Conservation (phyloP, 2,113 vertebrate genomes). For the Burhinus bistriatus region DNA sequence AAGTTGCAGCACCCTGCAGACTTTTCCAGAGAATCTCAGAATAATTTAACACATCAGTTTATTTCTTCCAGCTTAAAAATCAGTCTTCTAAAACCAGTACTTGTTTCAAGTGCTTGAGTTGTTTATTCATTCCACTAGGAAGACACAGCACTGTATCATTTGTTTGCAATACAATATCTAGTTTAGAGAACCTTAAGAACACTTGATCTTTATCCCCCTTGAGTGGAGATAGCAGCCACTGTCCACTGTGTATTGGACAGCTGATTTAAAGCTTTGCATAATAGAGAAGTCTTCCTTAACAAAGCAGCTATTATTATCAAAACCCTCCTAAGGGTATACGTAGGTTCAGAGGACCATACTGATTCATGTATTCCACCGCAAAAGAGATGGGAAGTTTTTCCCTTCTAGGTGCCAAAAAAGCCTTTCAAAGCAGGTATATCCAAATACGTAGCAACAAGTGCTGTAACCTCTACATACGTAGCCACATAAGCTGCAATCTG, state of each 20-base stretch:
- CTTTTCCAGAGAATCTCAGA: neutral
- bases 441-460: accelerated
- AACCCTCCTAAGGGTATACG: neutral
- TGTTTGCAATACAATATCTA: neutral
- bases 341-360: neutral
- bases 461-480: neutral
- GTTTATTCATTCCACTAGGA: neutral
- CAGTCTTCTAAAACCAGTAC: neutral
- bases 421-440: neutral
- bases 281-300: neutral
- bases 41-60: neutral
- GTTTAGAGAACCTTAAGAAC: neutral
- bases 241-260: neutral
- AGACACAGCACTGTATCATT: neutral
- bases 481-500: neutral
- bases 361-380: neutral
- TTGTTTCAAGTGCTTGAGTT: neutral
- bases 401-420: neutral
- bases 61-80: neutral
- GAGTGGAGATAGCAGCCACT: neutral
- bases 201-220: neutral
- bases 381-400: neutral
- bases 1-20: neutral
- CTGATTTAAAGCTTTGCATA: neutral
- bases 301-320: neutral